phyloP scores from a whole-genome alignment of 2,113 vertebrate genomes.

The Orcinus orca region DNA sequence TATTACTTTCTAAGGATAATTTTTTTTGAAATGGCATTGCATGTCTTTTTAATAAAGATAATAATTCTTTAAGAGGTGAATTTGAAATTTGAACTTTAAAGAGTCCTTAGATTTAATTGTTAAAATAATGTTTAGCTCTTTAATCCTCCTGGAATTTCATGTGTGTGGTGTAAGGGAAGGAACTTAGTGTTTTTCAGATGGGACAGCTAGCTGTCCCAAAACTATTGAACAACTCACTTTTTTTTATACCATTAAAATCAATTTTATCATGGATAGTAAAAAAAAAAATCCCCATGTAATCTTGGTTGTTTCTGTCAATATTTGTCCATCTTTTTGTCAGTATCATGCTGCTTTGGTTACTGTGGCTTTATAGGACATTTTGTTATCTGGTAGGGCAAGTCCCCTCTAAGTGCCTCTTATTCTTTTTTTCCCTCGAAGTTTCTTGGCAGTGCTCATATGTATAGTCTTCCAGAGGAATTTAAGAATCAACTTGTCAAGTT shows the following conservation, averaged over 20 bases:
- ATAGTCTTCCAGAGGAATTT: slow-evolving; percentile 62
- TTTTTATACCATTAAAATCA: background rate
- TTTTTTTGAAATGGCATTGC: background rate
- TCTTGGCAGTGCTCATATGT: slow-evolving; percentile 33
- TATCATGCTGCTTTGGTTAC: slow-evolving; percentile 8
- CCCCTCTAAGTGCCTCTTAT: background rate
- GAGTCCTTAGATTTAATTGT: background rate
- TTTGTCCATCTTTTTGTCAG: slow-evolving; percentile 25
- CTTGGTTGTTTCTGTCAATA: background rate
- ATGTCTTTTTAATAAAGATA: background rate
- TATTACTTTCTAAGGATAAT: background rate
- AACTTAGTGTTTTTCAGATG: background rate
- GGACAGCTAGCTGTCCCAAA: background rate
- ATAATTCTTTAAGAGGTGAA: slow-evolving; percentile 11
- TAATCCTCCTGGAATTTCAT: slow-evolving; percentile 30
- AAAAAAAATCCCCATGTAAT: background rate
- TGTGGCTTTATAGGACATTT: background rate
- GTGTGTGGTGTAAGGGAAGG: background rate
- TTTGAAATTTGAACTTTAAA: background rate
- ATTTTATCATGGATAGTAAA: background rate
- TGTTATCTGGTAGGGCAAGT: slow-evolving; percentile 28
- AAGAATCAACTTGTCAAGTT: slow-evolving; percentile 46
- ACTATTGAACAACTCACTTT: background rate
- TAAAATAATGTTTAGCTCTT: slow-evolving; percentile 12
- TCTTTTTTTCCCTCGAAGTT: background rate